Evolutionary conservation across 2,888 invertebrate genomes (phyloP).

Genomic region (Hemistola chrysoprasaria): DNA sequence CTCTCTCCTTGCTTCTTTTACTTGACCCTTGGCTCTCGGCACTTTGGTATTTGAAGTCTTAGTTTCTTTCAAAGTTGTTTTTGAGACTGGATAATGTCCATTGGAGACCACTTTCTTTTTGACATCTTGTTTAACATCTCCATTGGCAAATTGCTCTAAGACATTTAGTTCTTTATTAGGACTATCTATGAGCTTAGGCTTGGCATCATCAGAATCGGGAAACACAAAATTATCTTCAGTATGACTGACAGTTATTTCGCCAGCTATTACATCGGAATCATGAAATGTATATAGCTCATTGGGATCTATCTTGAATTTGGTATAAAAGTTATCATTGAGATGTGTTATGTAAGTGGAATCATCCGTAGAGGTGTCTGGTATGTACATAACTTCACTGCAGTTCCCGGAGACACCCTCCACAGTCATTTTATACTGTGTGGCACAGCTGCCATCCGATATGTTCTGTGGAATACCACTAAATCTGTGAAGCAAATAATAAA

Average conservation of each 20-base stretch:
- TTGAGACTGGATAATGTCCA: conserved; percentile 56
- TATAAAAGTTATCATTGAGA: conserved; percentile 70
- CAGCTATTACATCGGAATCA: conserved; percentile 74
- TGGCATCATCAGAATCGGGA: conserved; percentile 58
- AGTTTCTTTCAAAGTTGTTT: conserved; percentile 40
- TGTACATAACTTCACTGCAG: conserved; percentile 70
- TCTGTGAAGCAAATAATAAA: conserved; percentile 41
- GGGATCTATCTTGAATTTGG: conserved; percentile 78
- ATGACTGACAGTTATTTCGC: conserved; percentile 74
- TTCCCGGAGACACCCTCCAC: conserved; percentile 69
- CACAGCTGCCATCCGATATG: conserved; percentile 77
- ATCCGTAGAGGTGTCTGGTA: conserved; percentile 68
- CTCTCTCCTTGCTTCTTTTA: conserved; percentile 46
- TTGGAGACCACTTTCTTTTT: conserved; percentile 56
- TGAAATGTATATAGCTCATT: conserved; percentile 77
- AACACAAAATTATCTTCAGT: conserved; percentile 73
- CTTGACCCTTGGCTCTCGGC: conserved; percentile 54
- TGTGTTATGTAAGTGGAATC: conserved; percentile 71
- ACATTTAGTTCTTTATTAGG: conserved; percentile 59
- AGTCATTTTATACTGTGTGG: conserved; percentile 77
- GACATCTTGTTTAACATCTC: conserved; percentile 54
- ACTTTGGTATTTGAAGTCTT: conserved; percentile 63
- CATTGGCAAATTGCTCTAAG: conserved; percentile 56
- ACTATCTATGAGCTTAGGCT: conserved; percentile 55
- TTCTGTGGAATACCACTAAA: conserved; percentile 79